Base-by-base conservation (phyloP, 2,797 vertebrate species). In the Eulemur albifrons region DNA sequence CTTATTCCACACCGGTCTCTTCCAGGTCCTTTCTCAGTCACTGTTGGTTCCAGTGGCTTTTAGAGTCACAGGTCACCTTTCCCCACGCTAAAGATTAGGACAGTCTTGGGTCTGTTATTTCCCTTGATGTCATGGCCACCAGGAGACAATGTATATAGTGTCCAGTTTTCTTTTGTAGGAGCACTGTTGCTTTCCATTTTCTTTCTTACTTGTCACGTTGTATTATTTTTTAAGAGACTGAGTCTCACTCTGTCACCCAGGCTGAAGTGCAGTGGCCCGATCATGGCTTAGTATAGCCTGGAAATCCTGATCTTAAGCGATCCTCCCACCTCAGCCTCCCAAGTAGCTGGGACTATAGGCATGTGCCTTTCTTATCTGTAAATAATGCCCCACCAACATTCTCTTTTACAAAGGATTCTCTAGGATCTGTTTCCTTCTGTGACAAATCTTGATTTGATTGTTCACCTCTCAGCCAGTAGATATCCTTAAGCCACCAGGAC, bases 141-240 rank as follows among this genome's bases (percentile, higher is more conserved):
- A 70, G n/a, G 32, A n/a, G 52, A 84, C 38, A 50, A 11, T 72
- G 3, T 79, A 2, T 85, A 8, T 88, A 81, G 23, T 57, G 63
- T 90, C 21, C 54, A 15, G 25, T 59, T 94, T 77, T 82, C 75
- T 89, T 95, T 87, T 84, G 35, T 65, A 52, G 23, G 32, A 85
- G 25, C 72, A 20, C 70, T 94, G 80, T 88, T 86, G 21, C 48
- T 83, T 93, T 90, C 23, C 2, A 23, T 90, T 77, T 94, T 95
- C 72, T 89, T 48, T 72, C 14, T 82, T 90, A 7, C 27, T 11
- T 69, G 43, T 86, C 65, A 77, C 30, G 5, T 38, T 40, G 23
- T 72, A 59, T 59, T 25, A 5, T 40, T 40, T 59, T 59, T 59
- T 59, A 35, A 35, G 35, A 35, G 35, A 35, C 35, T 35, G n/a